Evolutionary conservation across 2,888 invertebrate genomes (phyloP), one percentile per base, ranked within the genome.

Genomic region (Empis livida): DNA sequence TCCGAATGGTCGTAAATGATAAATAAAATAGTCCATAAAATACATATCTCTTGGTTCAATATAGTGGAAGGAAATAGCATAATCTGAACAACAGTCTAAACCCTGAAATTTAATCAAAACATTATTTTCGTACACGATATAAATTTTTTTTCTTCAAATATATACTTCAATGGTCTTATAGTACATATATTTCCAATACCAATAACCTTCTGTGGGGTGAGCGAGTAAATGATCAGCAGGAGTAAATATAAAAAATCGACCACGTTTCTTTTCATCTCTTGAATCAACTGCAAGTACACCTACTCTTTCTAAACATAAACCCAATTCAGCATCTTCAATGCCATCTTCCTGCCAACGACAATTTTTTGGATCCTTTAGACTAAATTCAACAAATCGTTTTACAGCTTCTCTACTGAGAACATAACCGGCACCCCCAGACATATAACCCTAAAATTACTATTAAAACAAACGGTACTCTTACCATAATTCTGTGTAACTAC

Each of bases 141-240:
- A 3, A 13, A 32, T 32, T 13, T 13, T 13, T 9, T 31, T 31
- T 27, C 6, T 30, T 6, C 6, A 32, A 13, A n/a, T 20, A 11
- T 50, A n/a, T 40, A 65, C 67, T 61, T 92, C 89, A 65, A 88
- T 84, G 38, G 84, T 80, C 37, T 91, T 84, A 61, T 97, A 96
- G 71, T 82, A 97, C 53, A 92, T 91, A 65, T 95, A 97, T 58
- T 84, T 79, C 91, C 92, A 94, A 67, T 94, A 96, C 97, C 97
- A 99, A 65, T 88, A 91, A 41, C 20, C 3, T 46, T 73, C n/a
- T n/a, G 76, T 59, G 82, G 82, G 43, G 88, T 82, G 58, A 85
- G 86, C 46, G 82, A 86, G 0, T 37, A 99, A 71, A 67, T 97
- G 96, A 67, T 91, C 87, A 56, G 90, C 87, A 0, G 97, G 96